Evolutionary conservation across 2,113 vertebrate genomes (phyloP), one percentile per base, ranked within the genome.

Genomic region (Cyprinodon tularosa): DNA sequence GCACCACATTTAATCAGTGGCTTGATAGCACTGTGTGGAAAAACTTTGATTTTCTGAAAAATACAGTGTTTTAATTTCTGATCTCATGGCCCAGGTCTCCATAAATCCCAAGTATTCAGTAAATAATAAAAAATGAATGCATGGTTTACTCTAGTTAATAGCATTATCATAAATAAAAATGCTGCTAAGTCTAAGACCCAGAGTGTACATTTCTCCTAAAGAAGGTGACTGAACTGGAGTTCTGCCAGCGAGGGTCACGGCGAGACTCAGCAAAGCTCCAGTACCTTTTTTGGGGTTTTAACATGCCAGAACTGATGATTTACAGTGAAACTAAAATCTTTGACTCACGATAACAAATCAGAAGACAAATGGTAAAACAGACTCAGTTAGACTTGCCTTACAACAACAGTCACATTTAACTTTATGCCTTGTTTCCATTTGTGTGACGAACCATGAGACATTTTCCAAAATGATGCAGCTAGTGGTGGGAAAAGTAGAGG

Each of bases 201-300:
- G 50, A 57, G 50, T 57, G 17, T 9, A n/a, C 9, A 62, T 39
- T 77, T 76, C 67, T 68, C 68, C 59, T 68, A 66, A 83, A 29
- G 64, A 36, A 22, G 42, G 71, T 84, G 71, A 80, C 44, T 73
- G 67, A 80, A 70, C 77, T 70, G 36, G 29, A 72, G 62, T 76
- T 75, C 61, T 20, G 14, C 22, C 3, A 45, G 14, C 10, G 60
- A 70, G 59, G 40, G 47, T 59, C 63, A 72, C 45, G 14, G 4
- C 15, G 36, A 82, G 75, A 86, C 76, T 77, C 29, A 78, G 68
- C 38, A 22, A 82, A 79, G 89, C 91, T 84, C 84, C 71, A 53
- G 86, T 73, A 77, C 38, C 50, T 39, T 71, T 72, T 74, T 48
- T 62, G 74, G 78, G 85, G 82, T 76, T 66, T 78, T 74, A 89